Base-by-base conservation (phyloP, 2,797 vertebrate species). In the Alca torda region DNA sequence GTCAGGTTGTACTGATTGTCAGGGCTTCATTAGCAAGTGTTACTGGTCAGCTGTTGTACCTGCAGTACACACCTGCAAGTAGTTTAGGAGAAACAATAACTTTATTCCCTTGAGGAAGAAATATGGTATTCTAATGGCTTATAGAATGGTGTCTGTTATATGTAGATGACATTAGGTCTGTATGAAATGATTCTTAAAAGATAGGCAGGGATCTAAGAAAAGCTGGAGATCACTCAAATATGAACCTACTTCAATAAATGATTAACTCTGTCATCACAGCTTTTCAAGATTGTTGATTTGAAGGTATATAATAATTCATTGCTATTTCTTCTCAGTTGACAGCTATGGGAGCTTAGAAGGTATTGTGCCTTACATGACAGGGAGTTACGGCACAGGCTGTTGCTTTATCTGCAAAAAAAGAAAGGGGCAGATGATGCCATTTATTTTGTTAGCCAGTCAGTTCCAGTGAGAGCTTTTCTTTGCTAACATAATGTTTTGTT, bases 401-500 rank as follows among this genome's bases (percentile, higher is more conserved):
- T 84, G 43, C 57, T 79, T 67, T 91, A 74, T 89, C 68, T 90
- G 65, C 50, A 63, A 68, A n/a, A 50, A 54, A 50, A 74, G 35
- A 33, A 63, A 51, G 21, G 43, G 39, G 45, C 23, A 64, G 53
- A 45, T 89, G 37, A 81, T 53, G 54, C 41, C 17, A 48, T 56
- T 87, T 93, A 53, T 35, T 61, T 85, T 91, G 35, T 51, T 89
- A 64, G 31, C 21, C 13, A 92, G 17, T 78, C 23, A 45, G 39
- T 92, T 80, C 18, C 43, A 75, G 46, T 53, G 88, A 76, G 77
- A 74, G 48, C 57, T 96, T 75, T 93, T 85, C 72, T 97, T 83
- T 56, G 12, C 83, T 97, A 95, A 98, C 65, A n/a, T 74, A 70
- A 56, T 93, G 31, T 94, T 97, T 97, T 96, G 28, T 96, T 98